Base-by-base conservation (phyloP, 2,888 invertebrate species). In the Nudaria mundana region DNA sequence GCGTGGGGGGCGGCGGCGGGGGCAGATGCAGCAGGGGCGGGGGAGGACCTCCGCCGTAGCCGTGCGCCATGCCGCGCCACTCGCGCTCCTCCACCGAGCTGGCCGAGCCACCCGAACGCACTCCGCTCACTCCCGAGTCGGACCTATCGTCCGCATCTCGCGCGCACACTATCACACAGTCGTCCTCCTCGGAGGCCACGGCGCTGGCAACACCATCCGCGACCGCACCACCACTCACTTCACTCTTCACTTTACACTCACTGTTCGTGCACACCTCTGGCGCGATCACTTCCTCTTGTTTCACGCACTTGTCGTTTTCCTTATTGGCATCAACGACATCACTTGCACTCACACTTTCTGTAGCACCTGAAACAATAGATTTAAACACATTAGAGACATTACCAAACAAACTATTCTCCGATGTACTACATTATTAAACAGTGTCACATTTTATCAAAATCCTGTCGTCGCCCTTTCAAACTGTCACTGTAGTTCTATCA, bases 51-150 rank as follows among this genome's bases (percentile, higher is more conserved):
- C 93, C 93, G 66, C 92, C 91, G 76, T 84, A 86, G 82, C 91
- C 83, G 93, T 93, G 93, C 74, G 93, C 92, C 85, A 91, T 91
- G 76, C 93, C 94, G 77, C 94, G 90, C 77, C 94, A 94, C 82
- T 93, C 93, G 79, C 94, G 91, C 77, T 93, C 93, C 72, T 94
- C 94, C 81, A 93, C 93, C 64, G 94, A 92, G 83, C 94, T 94
- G 90, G 94, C 94, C 71, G 89, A 89, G 63, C 92, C 91, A 66
- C 92, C 91, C 69, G 93, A 93, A 65, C 94, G 91, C 71, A 94
- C 87, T 40, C 94, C 94, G 83, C 94, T 94, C 90, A 94, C 92
- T 85, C 94, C 92, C 71, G 92, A 92, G 83, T 92, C 92, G 81
- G 90, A 91, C 71, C 85, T 79, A 66, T 85, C 88, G 84, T 88